Percentiles rank a stretch among this genome's conserved stretches.
These are phyloP conservation scores for Columbina picui DNA, from an alignment of 2,113 vertebrate species.

Conservation along the genomic window DNA sequence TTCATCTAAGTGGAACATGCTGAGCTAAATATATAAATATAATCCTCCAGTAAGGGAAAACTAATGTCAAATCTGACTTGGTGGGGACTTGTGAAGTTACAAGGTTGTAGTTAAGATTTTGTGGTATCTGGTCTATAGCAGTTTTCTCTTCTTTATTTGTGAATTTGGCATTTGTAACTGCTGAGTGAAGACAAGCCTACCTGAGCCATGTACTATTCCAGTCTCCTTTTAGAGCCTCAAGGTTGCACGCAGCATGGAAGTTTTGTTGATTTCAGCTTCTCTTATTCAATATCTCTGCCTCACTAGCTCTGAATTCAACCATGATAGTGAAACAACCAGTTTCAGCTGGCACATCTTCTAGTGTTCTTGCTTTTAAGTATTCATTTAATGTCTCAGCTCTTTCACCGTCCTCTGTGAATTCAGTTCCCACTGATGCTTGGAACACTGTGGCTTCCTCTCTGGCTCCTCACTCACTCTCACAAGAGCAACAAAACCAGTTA, in stretches of 20 bases:
- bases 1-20: neutral
- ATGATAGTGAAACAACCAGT: neutral
- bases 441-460: neutral
- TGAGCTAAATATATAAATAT: neutral
- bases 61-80: neutral
- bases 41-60: neutral
- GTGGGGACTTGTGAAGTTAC: neutral
- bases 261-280: conserved; percentile 52
- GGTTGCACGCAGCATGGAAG: neutral
- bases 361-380: neutral
- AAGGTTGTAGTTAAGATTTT: neutral
- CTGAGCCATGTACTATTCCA: neutral
- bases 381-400: conserved; percentile 52
- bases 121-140: neutral
- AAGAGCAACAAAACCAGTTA: neutral
- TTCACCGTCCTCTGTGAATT: conserved; percentile 15
- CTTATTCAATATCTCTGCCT: conserved; percentile 53
- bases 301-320: conserved; percentile 49
- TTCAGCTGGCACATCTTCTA: neutral
- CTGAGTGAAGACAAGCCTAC: neutral
- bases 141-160: neutral
- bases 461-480: neutral
- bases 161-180: neutral
- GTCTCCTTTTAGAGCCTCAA: neutral
- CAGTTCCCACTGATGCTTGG: neutral